Conservation (phyloP, 2,113 vertebrate genomes). For the Polyodon spathula region DNA sequence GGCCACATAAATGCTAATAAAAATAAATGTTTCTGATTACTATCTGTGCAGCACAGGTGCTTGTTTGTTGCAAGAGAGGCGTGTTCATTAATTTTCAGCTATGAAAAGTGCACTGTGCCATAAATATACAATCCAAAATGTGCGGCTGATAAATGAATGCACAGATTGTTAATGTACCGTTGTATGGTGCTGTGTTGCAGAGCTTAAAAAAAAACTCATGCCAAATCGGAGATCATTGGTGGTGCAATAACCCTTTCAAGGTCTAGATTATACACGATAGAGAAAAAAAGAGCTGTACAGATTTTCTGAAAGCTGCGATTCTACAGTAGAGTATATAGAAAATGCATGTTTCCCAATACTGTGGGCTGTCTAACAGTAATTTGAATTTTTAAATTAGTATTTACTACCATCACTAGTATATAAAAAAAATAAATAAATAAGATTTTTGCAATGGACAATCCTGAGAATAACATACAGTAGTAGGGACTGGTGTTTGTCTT, state of each 20-base stretch:
- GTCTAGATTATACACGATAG: constrained; percentile 44
- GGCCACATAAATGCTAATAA: constrained; percentile 93
- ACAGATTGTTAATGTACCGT: constrained; percentile 96
- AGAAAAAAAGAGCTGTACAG: constrained; percentile 24
- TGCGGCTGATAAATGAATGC: constrained; percentile 96
- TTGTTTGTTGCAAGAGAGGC: constrained; percentile 98
- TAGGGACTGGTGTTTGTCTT: constrained; percentile 18
- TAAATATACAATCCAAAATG: constrained; percentile 96
- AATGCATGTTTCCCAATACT: constrained; percentile 32
- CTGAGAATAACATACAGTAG: constrained; percentile 26
- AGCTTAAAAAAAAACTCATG: constrained; percentile 66
- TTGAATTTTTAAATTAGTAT: constrained; percentile 36
- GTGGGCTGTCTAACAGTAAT: constrained; percentile 43
- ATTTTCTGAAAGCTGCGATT: constrained; percentile 38
- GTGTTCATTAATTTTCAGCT: constrained; percentile 99
- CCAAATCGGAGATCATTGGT: constrained; percentile 71
- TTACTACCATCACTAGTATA: constrained; percentile 17
- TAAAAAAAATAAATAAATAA: not conserved
- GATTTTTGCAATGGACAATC: constrained; percentile 1
- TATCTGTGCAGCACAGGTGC: constrained; percentile 98
- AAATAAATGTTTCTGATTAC: constrained; percentile 99
- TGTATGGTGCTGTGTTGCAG: constrained; percentile 75
- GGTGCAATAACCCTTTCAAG: constrained; percentile 71
- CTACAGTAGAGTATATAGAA: constrained; percentile 42
- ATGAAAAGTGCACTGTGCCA: constrained; percentile 97